Conservation (phyloP, 2,797 vertebrate species). For the Steatocranus sp. region DNA sequence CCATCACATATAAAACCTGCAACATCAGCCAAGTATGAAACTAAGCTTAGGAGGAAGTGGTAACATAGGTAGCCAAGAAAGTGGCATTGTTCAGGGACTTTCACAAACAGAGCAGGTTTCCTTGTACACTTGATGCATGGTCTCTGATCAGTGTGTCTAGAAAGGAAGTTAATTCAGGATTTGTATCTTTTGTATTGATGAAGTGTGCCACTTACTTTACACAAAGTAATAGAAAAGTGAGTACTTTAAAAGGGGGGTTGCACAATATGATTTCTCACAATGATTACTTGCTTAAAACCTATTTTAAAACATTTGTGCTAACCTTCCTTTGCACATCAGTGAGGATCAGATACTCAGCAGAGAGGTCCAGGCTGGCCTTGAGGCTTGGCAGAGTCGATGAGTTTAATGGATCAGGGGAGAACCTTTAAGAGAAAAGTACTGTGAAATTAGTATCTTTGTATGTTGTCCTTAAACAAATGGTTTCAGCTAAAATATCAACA, state of each 20-base stretch:
- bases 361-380: conserved; percentile 93
- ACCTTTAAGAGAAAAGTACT: conserved; percentile 68
- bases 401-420: conserved; percentile 92
- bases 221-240: neutral
- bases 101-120: neutral
- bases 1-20: conserved; percentile 98
- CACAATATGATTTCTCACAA: neutral
- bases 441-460: neutral
- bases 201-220: neutral
- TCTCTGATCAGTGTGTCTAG: neutral
- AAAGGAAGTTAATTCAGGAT: neutral
- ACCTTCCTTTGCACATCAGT: conserved; percentile 97
- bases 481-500: neutral
- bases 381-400: conserved; percentile 85
- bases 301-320: conserved; percentile 8
- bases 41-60: neutral
- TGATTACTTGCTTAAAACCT: neutral
- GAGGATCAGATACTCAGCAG: conserved; percentile 92
- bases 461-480: neutral
- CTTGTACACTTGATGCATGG: neutral
- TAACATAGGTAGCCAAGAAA: neutral
- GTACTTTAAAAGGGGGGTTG: neutral
- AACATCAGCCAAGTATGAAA: neutral
- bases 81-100: neutral
- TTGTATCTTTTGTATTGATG: neutral